These are phyloP conservation scores for Morpho achilles DNA, from an alignment of 2,888 invertebrate species.

Conservation along the genomic window DNA sequence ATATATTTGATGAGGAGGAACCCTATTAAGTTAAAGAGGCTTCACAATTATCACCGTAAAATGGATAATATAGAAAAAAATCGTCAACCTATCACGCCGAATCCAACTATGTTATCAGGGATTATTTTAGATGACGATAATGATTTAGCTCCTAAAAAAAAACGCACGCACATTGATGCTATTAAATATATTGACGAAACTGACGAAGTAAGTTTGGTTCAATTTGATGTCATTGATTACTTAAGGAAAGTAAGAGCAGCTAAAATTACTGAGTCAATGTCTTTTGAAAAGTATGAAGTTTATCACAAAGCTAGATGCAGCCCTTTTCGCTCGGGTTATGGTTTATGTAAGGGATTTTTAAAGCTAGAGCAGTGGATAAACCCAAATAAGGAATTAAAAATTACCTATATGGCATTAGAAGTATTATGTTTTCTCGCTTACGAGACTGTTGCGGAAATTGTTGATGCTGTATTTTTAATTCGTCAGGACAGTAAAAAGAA, in stretches of 20 bases:
- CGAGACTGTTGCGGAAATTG: constrained; percentile 93
- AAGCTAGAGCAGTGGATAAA: constrained; percentile 83
- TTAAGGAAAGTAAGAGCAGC: constrained; percentile 79
- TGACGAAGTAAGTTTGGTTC: constrained; percentile 74
- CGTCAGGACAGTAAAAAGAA: constrained; percentile 86
- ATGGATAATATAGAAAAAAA: constrained; percentile 70
- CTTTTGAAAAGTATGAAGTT: constrained; percentile 83
- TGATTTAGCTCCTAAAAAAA: constrained; percentile 65
- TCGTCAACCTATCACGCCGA: constrained; percentile 37
- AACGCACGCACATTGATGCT: constrained; percentile 66
- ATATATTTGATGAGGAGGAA: constrained; percentile 91
- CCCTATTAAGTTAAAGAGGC: constrained; percentile 85
- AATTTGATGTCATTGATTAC: constrained; percentile 77
- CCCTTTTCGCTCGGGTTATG: constrained; percentile 81
- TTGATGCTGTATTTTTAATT: constrained; percentile 90
- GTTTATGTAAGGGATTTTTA: constrained; percentile 69
- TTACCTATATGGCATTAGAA: constrained; percentile 83
- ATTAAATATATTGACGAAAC: constrained; percentile 78
- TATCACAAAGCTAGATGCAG: constrained; percentile 88
- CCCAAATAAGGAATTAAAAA: constrained; percentile 80
- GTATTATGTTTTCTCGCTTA: constrained; percentile 92
- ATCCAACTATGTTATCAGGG: constrained; percentile 43
- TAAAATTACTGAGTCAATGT: constrained; percentile 75
- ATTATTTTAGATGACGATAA: constrained; percentile 72
- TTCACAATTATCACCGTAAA: constrained; percentile 85